Conservation (phyloP, 2,113 vertebrate genomes). For the Erinaceus europaeus region DNA sequence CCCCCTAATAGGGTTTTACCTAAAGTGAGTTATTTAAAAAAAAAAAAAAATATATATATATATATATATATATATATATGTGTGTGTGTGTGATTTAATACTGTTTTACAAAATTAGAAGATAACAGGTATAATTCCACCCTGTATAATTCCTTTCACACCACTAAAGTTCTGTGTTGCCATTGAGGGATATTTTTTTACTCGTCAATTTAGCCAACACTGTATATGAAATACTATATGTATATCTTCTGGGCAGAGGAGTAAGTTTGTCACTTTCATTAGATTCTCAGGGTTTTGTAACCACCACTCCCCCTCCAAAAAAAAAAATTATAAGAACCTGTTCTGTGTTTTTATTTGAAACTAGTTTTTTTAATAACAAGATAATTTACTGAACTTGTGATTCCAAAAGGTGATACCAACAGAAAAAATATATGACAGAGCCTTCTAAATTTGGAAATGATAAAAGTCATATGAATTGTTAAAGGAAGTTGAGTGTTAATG, state of each 20-base stretch:
- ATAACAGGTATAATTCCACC: too few species aligned
- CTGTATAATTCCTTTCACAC: too few species aligned
- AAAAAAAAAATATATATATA: too few species aligned
- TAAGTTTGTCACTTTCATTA: neutral
- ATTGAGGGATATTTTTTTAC: neutral
- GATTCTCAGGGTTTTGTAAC: neutral
- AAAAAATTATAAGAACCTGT: neutral
- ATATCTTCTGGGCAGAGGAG: neutral
- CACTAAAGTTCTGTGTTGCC: too few species aligned
- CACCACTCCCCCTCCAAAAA: neutral
- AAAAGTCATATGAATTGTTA: neutral
- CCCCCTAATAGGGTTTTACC: too few species aligned
- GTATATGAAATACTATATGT: neutral
- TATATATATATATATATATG: too few species aligned
- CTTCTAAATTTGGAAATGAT: neutral
- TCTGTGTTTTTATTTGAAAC: conserved; percentile 13
- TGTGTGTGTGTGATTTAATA: too few species aligned
- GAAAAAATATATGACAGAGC: neutral
- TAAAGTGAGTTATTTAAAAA: too few species aligned
- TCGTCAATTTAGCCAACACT: neutral
- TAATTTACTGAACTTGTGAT: neutral
- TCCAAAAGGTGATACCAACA: neutral
- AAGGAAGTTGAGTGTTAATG: neutral
- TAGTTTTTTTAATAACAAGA: neutral
- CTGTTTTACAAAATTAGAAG: too few species aligned